Evolutionary conservation across 2,113 vertebrate genomes (phyloP).

Genomic region (Trachemys scripta): DNA sequence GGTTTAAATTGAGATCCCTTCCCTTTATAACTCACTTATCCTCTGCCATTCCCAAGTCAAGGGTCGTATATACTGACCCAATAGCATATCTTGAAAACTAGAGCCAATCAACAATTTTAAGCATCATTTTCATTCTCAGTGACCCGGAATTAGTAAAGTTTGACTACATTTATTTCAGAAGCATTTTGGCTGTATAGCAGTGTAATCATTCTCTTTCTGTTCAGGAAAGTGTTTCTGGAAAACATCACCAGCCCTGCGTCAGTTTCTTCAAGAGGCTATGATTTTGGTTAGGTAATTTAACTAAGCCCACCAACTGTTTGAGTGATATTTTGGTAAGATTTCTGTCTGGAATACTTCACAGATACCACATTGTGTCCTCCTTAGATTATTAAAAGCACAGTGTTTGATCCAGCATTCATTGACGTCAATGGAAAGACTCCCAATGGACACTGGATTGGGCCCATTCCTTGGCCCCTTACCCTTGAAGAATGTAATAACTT

Average conservation of each 20-base stretch:
- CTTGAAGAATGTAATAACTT: accelerated
- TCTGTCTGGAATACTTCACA: background rate
- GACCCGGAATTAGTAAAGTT: too few species aligned
- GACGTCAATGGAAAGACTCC: background rate
- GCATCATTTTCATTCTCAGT: too few species aligned
- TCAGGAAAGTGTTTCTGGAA: background rate
- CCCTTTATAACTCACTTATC: too few species aligned
- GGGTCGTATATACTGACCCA: too few species aligned
- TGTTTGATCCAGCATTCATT: background rate
- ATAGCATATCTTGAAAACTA: too few species aligned
- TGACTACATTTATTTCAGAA: too few species aligned
- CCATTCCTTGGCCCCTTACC: constrained; percentile 35
- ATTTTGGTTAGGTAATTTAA: background rate
- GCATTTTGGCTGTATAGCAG: too few species aligned
- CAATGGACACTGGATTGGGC: background rate
- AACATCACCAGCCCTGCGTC: background rate
- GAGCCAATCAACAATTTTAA: too few species aligned
- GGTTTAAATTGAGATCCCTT: too few species aligned
- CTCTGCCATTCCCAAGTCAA: too few species aligned
- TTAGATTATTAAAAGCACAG: background rate
- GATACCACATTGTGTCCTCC: background rate
- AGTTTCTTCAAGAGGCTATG: background rate
- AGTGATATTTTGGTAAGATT: background rate
- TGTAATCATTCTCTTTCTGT: background rate
- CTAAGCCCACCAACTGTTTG: background rate